Evolutionary conservation across 1,140 invertebrate species (phyloP), one percentile per base, ranked within the genome.

Genomic region (Pachyrhynchus sulphureomaculatus): DNA sequence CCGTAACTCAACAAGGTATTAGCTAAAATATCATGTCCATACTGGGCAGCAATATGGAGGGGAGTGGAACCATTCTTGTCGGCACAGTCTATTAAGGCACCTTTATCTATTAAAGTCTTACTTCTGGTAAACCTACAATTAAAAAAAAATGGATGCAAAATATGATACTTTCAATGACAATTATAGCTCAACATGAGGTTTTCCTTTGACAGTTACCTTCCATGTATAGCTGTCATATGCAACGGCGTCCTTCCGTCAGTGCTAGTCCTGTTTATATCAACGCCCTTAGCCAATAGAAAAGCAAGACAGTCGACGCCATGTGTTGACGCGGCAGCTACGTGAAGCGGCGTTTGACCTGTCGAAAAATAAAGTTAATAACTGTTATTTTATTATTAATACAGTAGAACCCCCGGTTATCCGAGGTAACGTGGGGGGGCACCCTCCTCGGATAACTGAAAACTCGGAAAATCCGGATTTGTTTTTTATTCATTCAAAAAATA

Each of bases 291-390:
- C 18, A 87, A 73, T 18, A 87, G 70, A 41, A 80, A 76, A 64
- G 82, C 81, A 18, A 86, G 68, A 73, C 85, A 87, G 13, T 81
- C 79, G n/a, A 78, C 82, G n/a, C 85, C 84, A 58, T 83, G 79
- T 4, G 80, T 82, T 39, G 83, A 84, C 3, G 82, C 82, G 4
- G 85, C 85, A 15, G 86, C 85, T 47, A 84, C 79, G 67, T 88
- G 86, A 13, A 88, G 68, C 0, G 86, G 84, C 2, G 84, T 85
- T 74, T 86, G 79, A 17, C 78, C 60, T 61, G 26, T 2, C 26
- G 12, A 29, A n/a, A 29, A 6, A 29, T 3, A 26, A 26, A 26
- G 3, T 26, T 26, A 4, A 26, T 26, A 8, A 26, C 24, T n/a
- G n/a, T n/a, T n/a, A n/a, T n/a, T n/a, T n/a, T n/a, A n/a, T n/a